A percentile compares a stretch with the other conserved stretches of the same genome.
These are phyloP conservation scores for Chrysina gloriosa DNA, from an alignment of 2,888 invertebrate genomes.

Conservation along the genomic window DNA sequence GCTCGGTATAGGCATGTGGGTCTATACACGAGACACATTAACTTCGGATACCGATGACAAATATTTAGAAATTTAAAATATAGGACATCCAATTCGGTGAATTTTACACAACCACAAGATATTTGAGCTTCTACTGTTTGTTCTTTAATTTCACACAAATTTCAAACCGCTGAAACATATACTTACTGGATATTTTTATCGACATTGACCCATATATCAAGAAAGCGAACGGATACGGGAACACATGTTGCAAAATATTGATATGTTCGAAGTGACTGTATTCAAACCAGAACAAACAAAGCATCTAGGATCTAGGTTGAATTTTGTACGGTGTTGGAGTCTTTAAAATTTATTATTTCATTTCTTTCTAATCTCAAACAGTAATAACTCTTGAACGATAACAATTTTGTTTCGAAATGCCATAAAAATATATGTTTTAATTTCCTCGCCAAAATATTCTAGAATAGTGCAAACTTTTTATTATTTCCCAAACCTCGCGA, in stretches of 20 bases:
- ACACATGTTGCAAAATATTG: constrained; percentile 5
- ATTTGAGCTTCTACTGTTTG: not conserved
- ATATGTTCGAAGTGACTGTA: not conserved
- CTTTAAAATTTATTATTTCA: too few species aligned
- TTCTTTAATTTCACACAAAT: not conserved
- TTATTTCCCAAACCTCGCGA: too few species aligned
- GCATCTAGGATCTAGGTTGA: not conserved
- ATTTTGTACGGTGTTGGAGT: too few species aligned
- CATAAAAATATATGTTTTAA: too few species aligned
- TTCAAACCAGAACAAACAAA: not conserved
- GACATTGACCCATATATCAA: constrained; percentile 28
- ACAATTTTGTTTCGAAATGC: too few species aligned
- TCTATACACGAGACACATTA: not conserved
- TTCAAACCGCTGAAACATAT: constrained; percentile 22
- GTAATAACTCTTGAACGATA: too few species aligned
- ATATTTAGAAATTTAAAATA: not conserved
- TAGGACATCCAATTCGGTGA: not conserved
- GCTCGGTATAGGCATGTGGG: not conserved
- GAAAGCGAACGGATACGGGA: constrained; percentile 20
- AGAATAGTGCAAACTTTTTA: too few species aligned
- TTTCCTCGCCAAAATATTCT: too few species aligned
- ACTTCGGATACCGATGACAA: not conserved
- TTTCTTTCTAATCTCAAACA: too few species aligned
- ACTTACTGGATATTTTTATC: constrained; percentile 18
- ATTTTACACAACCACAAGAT: not conserved